phyloP scores from a whole-genome alignment of 2,888 invertebrate species.

The Achlya flavicornis region DNA sequence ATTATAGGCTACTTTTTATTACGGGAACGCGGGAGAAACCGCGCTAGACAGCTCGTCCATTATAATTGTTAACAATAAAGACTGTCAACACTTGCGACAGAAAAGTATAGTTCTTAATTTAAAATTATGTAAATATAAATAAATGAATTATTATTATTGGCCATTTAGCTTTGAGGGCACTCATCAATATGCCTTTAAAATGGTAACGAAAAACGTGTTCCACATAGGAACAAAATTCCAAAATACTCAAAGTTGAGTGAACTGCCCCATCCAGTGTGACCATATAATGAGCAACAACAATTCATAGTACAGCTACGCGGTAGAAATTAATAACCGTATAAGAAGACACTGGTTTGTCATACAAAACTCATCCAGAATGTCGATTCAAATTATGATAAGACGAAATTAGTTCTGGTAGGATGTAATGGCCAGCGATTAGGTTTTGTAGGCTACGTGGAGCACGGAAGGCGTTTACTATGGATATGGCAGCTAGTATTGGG shows the following conservation, averaged over 20 bases:
- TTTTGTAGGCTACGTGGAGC: constrained; percentile 46
- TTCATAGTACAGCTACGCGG: constrained; percentile 60
- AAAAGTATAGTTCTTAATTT: no score
- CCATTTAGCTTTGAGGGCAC: no score
- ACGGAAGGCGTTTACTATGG: constrained; percentile 39
- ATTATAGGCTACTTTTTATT: no score
- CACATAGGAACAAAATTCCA: not conserved
- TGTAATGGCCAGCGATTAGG: constrained; percentile 76
- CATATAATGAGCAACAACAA: constrained; percentile 56
- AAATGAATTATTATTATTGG: no score
- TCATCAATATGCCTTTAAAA: no score
- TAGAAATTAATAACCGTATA: constrained; percentile 81
- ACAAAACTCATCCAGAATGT: constrained; percentile 78
- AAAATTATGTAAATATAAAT: no score
- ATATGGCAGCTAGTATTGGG: constrained; percentile 45
- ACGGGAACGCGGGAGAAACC: no score
- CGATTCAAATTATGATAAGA: constrained; percentile 83
- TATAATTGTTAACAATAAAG: no score
- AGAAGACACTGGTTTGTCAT: constrained; percentile 81
- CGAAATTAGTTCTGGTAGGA: constrained; percentile 81
- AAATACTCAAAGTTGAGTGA: constrained; percentile 50
- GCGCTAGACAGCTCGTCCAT: no score
- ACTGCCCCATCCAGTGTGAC: constrained; percentile 40
- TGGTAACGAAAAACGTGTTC: not conserved
- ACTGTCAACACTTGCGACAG: no score